Evolutionary conservation across 2,888 invertebrate genomes (phyloP), one percentile per base, ranked within the genome.

Genomic region (Philonicus albiceps): DNA sequence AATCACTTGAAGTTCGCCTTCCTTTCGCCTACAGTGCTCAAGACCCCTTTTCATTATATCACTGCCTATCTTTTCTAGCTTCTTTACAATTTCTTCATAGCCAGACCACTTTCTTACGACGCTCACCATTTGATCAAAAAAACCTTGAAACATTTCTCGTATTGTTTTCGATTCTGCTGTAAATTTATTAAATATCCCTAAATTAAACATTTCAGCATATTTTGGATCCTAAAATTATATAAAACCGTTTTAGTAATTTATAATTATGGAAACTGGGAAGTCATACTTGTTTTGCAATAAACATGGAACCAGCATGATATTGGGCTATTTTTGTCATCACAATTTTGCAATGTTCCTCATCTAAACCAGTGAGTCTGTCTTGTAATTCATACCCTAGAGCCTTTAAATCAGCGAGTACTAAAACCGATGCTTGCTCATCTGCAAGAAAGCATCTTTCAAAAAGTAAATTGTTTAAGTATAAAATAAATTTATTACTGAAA

Each of bases 231-330:
- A n/a, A 6, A 34, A 22, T n/a, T 37, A 83, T 64, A n/a, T 49
- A 27, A 22, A n/a, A 64, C 7, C 11, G 27, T 53, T n/a, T n/a
- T 31, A 43, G 19, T n/a, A 53, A 19, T 0, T 43, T 43, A 3
- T 13, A 43, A 43, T 43, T 13, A 13, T 43, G 16, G 4, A 13
- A 53, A n/a, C 6, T 53, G 6, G 2, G 5, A 80, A 30, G 7
- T 31, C 31, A 22, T 27, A 94, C 94, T 91, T 93, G 92, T 89
- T 93, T 91, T 37, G 91, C 92, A 76, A 93, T 89, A 53, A 93
- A 93, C 84, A 94, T 92, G 0, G 94, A 94, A 7, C 92, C 90
- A 0, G 93, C 94, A 89, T 94, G 94, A 88, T 93, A 93, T 88
- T 91, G 92, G 1, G 93, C 94, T 87, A 94, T 90, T 88, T 93